These are phyloP conservation scores for Pasiphila rectangulata DNA, from an alignment of 2,888 invertebrate genomes.

Conservation along the genomic window DNA sequence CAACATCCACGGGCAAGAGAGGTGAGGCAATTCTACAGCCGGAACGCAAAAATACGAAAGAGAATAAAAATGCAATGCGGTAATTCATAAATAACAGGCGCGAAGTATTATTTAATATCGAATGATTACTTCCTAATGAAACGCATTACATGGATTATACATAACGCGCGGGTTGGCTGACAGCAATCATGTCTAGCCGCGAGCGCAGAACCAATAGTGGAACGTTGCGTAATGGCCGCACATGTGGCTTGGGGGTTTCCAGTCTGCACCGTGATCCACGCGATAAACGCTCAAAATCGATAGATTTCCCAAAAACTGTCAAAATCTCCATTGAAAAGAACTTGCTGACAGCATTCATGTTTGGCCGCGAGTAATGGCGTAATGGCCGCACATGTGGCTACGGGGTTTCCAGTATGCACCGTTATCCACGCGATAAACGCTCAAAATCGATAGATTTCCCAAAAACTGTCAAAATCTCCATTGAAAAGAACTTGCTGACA, in stretches of 20 bases:
- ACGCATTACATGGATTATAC: conserved; percentile 19
- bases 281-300: too few relatives aligned
- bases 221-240: conserved; percentile 16
- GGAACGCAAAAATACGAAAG: too few relatives aligned
- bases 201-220: conserved; percentile 19
- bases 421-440: neutral
- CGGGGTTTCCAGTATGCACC: conserved; percentile 6
- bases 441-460: too few relatives aligned
- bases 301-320: too few relatives aligned
- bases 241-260: conserved; percentile 17
- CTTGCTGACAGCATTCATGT: conserved; percentile 19
- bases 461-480: too few relatives aligned
- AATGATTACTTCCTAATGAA: conserved; percentile 15
- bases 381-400: conserved; percentile 16
- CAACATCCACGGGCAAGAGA: too few relatives aligned
- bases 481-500: too few relatives aligned
- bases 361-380: conserved; percentile 18
- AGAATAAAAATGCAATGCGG: too few relatives aligned
- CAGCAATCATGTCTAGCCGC: conserved; percentile 21
- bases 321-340: too few relatives aligned
- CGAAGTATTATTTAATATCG: neutral
- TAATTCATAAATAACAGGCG: too few relatives aligned
- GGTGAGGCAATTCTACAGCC: too few relatives aligned
- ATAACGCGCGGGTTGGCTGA: conserved; percentile 4
- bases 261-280: neutral